A percentile compares a stretch with the other conserved stretches of the same genome.
phyloP scores from a whole-genome alignment of 2,113 vertebrate species.

The Centropus bengalensis region DNA sequence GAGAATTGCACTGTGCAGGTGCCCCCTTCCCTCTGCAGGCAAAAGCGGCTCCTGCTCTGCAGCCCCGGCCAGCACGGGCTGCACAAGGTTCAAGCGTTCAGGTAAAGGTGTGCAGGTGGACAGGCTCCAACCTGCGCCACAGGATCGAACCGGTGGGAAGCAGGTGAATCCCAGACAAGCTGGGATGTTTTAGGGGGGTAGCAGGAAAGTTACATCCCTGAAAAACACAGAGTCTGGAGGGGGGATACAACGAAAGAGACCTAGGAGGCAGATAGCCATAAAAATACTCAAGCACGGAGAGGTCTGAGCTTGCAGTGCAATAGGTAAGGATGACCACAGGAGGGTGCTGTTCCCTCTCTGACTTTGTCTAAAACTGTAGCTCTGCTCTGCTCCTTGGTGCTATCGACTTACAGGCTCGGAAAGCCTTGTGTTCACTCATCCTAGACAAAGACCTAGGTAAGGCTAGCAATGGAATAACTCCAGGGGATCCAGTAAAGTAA shows the following conservation, averaged over 20 bases:
- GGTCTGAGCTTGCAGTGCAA: background rate
- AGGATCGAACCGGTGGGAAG: background rate
- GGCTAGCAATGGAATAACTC: background rate
- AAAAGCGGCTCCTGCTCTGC: background rate
- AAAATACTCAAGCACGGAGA: background rate
- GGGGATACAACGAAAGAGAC: background rate
- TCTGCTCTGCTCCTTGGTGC: background rate
- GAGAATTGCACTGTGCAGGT: fast-evolving
- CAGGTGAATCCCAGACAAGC: background rate
- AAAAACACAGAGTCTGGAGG: background rate
- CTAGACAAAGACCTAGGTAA: background rate
- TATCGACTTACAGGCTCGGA: background rate
- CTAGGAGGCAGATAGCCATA: background rate
- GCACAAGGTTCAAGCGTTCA: fast-evolving
- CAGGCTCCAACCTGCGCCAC: background rate
- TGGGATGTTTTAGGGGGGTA: background rate
- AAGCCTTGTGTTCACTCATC: background rate
- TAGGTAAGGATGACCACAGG: background rate
- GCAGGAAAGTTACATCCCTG: background rate
- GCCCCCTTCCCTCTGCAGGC: background rate
- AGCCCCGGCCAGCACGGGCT: too few species aligned
- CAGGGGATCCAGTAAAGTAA: background rate
- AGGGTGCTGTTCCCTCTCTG: slow-evolving; percentile 30
- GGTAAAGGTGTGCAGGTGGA: background rate
- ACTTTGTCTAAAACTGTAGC: background rate